A percentile compares a stretch with the other conserved stretches of the same genome.
phyloP scores from a whole-genome alignment of 2,113 vertebrate species.

The Myotis yumanensis region DNA sequence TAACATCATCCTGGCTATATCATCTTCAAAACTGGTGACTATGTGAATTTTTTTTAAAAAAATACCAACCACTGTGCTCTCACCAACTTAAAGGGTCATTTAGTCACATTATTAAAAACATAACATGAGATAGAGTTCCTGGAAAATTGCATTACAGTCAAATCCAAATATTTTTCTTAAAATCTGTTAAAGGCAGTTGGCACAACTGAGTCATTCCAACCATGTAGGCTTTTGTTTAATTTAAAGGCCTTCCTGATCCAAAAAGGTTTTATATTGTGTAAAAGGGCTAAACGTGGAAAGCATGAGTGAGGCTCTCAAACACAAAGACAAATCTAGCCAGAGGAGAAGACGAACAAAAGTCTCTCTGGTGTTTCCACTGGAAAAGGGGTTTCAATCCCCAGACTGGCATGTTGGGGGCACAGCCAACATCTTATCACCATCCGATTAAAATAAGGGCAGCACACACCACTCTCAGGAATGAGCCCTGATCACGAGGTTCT shows the following conservation, averaged over 20 bases:
- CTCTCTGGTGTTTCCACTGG: neutral
- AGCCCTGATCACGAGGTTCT: neutral
- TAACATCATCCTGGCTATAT: constrained; percentile 15
- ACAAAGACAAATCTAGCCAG: constrained; percentile 19
- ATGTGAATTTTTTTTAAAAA: neutral
- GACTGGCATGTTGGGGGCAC: accelerated
- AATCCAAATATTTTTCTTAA: constrained; percentile 54
- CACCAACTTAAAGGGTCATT: constrained; percentile 49
- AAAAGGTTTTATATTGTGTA: neutral
- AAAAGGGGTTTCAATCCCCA: neutral
- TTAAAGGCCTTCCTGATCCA: constrained; percentile 32
- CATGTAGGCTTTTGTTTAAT: constrained; percentile 26
- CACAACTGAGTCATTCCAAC: constrained; percentile 54
- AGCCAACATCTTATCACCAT: neutral
- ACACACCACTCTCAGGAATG: neutral
- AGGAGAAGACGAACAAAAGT: neutral
- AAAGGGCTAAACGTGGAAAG: constrained; percentile 56
- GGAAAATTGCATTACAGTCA: constrained; percentile 54
- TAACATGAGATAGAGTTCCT: constrained; percentile 58
- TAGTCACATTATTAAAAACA: constrained; percentile 67
- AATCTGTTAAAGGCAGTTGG: constrained; percentile 50
- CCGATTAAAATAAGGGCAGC: neutral
- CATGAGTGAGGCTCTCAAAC: neutral
- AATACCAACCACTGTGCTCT: constrained; percentile 30
- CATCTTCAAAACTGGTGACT: constrained; percentile 31